A percentile compares a stretch with the other conserved stretches of the same genome.
Evolutionary conservation across 2,888 invertebrate genomes (phyloP).

Genomic region (Abrostola tripartita): DNA sequence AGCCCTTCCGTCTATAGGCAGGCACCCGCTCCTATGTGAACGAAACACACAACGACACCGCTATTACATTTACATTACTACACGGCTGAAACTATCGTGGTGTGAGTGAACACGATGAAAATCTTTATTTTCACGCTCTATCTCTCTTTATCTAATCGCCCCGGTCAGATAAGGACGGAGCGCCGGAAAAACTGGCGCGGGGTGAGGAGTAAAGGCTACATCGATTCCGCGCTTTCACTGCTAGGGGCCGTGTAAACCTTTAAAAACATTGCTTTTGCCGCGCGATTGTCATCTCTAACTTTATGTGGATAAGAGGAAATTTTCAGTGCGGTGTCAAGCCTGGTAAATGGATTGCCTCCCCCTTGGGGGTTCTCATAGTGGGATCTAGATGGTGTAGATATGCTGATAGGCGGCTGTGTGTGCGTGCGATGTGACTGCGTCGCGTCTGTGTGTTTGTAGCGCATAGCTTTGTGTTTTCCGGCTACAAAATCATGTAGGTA

Average conservation of each 20-base stretch:
- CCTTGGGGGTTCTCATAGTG: slow-evolving; percentile 87
- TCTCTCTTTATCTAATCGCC: slow-evolving; percentile 89
- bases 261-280: slow-evolving; percentile 85
- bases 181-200: slow-evolving; percentile 88
- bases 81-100: slow-evolving; percentile 77
- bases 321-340: slow-evolving; percentile 74
- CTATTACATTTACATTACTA: slow-evolving; percentile 70
- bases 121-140: slow-evolving; percentile 89
- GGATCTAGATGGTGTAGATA: slow-evolving; percentile 89
- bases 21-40: slow-evolving; percentile 72
- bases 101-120: slow-evolving; percentile 89
- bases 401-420: slow-evolving; percentile 83
- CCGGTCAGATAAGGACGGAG: slow-evolving; percentile 87
- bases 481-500: slow-evolving; percentile 79
- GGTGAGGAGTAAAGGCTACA: slow-evolving; percentile 88
- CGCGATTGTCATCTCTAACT: slow-evolving; percentile 86
- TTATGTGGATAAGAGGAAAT: slow-evolving; percentile 79
- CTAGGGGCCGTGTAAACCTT: slow-evolving; percentile 89
- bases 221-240: slow-evolving; percentile 89
- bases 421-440: slow-evolving; percentile 70
- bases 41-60: slow-evolving; percentile 75
- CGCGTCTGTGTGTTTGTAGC: slow-evolving; percentile 65
- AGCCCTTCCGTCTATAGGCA: slow-evolving; percentile 73
- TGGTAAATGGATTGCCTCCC: slow-evolving; percentile 88
- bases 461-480: slow-evolving; percentile 79